These are phyloP conservation scores for Serrognathus titanus DNA, from an alignment of 2,888 invertebrate genomes.

Conservation along the genomic window DNA sequence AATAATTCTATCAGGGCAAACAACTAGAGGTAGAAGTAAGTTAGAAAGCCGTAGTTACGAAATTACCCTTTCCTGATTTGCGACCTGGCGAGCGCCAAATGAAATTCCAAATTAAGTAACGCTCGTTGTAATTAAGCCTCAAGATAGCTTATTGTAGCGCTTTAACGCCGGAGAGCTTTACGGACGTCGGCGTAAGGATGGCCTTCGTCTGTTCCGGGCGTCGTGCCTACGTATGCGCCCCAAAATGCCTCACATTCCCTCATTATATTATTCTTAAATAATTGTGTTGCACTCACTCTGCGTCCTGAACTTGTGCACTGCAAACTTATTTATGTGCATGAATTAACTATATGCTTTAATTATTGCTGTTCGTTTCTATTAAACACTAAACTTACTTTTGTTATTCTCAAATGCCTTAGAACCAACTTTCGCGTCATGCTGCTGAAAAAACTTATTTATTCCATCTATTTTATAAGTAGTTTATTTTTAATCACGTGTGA, in stretches of 20 bases:
- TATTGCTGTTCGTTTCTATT: too few relatives aligned
- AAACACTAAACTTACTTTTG: too few relatives aligned
- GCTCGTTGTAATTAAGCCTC: constrained; percentile 47
- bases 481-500: too few relatives aligned
- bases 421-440: too few relatives aligned
- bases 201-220: not conserved
- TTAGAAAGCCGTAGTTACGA: constrained; percentile 28
- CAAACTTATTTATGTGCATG: not conserved
- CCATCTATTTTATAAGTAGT: too few relatives aligned
- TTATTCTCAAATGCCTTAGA: too few relatives aligned
- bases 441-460: too few relatives aligned
- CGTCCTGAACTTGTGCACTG: not conserved
- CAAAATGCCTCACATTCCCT: not conserved
- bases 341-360: not conserved
- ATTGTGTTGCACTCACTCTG: not conserved
- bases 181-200: not conserved
- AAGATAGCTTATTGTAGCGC: constrained; percentile 46
- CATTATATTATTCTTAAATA: not conserved
- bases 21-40: constrained; percentile 11
- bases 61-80: constrained; percentile 48
- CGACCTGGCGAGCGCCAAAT: constrained; percentile 46
- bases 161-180: constrained; percentile 7
- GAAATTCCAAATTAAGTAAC: constrained; percentile 51
- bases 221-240: not conserved
- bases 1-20: constrained; percentile 19